A percentile compares a stretch with the other conserved stretches of the same genome.
Conservation (phyloP, 2,113 vertebrate genomes). For the Aptenodytes forsteri region DNA sequence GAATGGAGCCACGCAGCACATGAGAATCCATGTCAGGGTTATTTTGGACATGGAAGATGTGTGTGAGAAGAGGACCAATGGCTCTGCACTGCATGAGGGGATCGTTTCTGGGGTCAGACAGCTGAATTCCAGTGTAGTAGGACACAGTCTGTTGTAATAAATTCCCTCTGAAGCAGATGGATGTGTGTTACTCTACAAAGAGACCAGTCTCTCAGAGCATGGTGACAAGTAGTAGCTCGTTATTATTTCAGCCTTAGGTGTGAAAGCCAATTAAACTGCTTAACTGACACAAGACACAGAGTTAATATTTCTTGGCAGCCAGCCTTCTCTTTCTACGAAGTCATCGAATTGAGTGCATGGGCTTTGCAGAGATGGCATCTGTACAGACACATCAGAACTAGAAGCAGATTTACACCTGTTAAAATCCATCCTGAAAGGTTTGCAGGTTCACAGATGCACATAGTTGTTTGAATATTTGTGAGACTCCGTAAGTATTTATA, state of each 20-base stretch:
- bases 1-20: background rate
- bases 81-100: background rate
- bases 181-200: background rate
- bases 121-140: background rate
- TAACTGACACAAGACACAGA: background rate
- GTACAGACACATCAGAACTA: background rate
- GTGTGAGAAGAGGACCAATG: background rate
- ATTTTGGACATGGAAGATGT: background rate
- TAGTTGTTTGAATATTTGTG: background rate
- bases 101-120: background rate
- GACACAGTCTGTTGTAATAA: background rate
- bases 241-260: slow-evolving; percentile 19
- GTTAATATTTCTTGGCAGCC: slow-evolving; percentile 24
- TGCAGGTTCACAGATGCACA: background rate
- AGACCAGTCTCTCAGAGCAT: background rate
- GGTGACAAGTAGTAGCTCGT: slow-evolving; percentile 8
- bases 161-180: background rate
- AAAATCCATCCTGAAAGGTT: slow-evolving; percentile 8
- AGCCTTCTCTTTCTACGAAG: background rate
- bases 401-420: background rate
- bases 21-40: background rate
- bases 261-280: slow-evolving; percentile 30
- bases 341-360: background rate
- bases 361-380: background rate
- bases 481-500: background rate